A percentile compares a stretch with the other conserved stretches of the same genome.
Evolutionary conservation across 2,888 invertebrate species (phyloP).

Genomic region (Tetanocera ferruginea): DNA sequence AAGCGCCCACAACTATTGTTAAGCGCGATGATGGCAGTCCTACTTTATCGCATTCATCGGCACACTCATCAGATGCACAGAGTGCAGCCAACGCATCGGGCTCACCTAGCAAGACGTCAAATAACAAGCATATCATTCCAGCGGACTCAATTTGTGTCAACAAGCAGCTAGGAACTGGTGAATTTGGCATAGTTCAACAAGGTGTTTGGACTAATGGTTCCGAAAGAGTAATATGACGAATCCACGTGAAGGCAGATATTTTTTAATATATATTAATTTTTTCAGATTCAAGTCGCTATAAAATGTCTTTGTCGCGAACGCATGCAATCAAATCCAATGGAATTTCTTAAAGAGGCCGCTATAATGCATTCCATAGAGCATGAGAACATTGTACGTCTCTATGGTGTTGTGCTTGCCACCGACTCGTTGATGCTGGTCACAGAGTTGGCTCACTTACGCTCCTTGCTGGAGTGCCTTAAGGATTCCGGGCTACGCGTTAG

Average conservation of each 20-base stretch:
- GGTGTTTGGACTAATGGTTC: slow-evolving; percentile 97
- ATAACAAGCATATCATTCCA: slow-evolving; percentile 89
- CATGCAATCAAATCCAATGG: slow-evolving; percentile 96
- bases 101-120: slow-evolving; percentile 70
- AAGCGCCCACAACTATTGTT: slow-evolving; percentile 69
- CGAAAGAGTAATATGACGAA: slow-evolving; percentile 78
- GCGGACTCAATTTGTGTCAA: slow-evolving; percentile 93
- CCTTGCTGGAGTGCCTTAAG: slow-evolving; percentile 94
- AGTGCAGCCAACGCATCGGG: slow-evolving; percentile 58
- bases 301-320: slow-evolving; percentile 95
- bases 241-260: background rate
- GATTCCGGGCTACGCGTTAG: slow-evolving; percentile 91
- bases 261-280: background rate
- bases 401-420: slow-evolving; percentile 95
- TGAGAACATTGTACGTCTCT: slow-evolving; percentile 95
- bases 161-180: slow-evolving; percentile 95
- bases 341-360: slow-evolving; percentile 97
- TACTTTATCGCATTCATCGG: slow-evolving; percentile 32
- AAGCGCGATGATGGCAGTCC: slow-evolving; percentile 60
- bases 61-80: slow-evolving; percentile 46
- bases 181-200: slow-evolving; percentile 98
- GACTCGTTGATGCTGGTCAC: slow-evolving; percentile 87
- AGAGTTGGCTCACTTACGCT: slow-evolving; percentile 94
- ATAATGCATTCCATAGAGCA: slow-evolving; percentile 99
- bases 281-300: slow-evolving; percentile 93